phyloP scores from a whole-genome alignment of 2,888 invertebrate genomes.

The Stegophylla sp. region DNA sequence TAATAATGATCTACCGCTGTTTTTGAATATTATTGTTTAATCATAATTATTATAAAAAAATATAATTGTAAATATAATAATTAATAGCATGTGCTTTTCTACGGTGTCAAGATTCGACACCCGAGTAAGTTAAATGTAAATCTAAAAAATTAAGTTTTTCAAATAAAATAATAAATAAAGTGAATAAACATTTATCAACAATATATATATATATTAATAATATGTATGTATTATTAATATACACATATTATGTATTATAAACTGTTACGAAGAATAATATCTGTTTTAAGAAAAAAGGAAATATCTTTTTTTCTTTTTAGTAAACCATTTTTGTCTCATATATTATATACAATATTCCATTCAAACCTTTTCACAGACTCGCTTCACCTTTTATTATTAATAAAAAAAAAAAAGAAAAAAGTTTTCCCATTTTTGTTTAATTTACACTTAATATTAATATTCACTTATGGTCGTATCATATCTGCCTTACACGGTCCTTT shows the following conservation, averaged over 20 bases:
- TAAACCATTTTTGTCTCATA: background rate
- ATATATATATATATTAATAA: conserved; percentile 45
- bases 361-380: conserved; percentile 52
- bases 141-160: conserved; percentile 57
- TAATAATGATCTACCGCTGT: conserved; percentile 49
- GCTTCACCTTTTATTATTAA: conserved; percentile 1
- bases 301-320: background rate
- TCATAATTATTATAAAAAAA: conserved; percentile 57
- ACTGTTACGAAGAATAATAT: conserved; percentile 47
- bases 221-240: too few species aligned
- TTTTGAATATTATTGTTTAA: conserved; percentile 25
- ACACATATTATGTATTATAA: too few species aligned
- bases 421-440: background rate
- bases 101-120: conserved; percentile 52
- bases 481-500: too few species aligned
- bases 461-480: background rate
- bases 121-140: conserved; percentile 46
- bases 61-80: conserved; percentile 57
- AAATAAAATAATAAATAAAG: conserved; percentile 51
- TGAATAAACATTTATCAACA: conserved; percentile 57
- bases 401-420: too few species aligned
- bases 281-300: too few species aligned
- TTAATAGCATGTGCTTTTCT: conserved; percentile 59
- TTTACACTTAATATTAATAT: conserved; percentile 1
- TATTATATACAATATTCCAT: background rate